phyloP scores from a whole-genome alignment of 2,797 vertebrate species.

The Strix occidentalis region DNA sequence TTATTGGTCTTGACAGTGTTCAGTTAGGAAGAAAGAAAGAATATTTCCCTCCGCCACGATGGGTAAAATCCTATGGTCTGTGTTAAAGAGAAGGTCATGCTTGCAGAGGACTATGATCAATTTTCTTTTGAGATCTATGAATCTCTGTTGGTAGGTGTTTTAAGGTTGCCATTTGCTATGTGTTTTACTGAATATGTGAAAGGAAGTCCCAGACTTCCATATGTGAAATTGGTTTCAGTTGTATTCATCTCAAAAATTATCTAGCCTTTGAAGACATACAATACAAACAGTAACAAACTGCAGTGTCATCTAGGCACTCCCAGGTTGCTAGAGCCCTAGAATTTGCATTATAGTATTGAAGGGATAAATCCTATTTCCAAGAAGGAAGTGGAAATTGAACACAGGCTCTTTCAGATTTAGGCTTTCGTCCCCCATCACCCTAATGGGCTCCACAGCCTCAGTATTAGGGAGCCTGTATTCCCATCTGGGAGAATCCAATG shows the following conservation, averaged over 20 bases:
- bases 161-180: not conserved
- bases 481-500: not conserved
- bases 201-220: not conserved
- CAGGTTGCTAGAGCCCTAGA: not conserved
- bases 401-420: not conserved
- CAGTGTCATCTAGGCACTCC: not conserved
- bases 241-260: not conserved
- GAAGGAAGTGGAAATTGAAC: not conserved
- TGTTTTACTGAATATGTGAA: not conserved
- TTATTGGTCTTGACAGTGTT: constrained; percentile 8
- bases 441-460: not conserved
- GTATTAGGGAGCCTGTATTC: not conserved
- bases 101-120: constrained; percentile 7
- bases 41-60: not conserved
- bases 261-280: not conserved
- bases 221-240: not conserved
- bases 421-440: not conserved
- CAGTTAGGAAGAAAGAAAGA: constrained; percentile 27
- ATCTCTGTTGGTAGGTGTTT: not conserved
- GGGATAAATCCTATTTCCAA: not conserved
- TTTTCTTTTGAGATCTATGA: not conserved
- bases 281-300: not conserved
- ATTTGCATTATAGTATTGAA: not conserved
- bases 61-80: constrained; percentile 24
- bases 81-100: constrained; percentile 12